Percentiles rank a stretch among this genome's conserved stretches.
Conservation (phyloP, 1,140 invertebrate species). For the Pomacea maculata region DNA sequence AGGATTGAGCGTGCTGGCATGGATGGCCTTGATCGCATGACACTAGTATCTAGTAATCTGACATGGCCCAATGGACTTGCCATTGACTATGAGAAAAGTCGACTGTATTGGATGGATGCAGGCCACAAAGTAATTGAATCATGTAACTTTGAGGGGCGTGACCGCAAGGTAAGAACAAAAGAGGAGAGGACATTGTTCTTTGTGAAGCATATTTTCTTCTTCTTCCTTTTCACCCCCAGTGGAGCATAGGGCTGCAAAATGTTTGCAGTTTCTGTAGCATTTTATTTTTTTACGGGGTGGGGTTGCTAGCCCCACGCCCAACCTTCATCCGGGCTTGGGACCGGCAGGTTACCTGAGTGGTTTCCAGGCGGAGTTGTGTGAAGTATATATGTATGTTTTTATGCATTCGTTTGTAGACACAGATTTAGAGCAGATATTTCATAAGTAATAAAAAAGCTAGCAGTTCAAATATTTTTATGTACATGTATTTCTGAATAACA, state of each 20-base stretch:
- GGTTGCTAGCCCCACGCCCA: too few relatives aligned
- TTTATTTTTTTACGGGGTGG: too few relatives aligned
- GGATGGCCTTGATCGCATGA: constrained; percentile 82
- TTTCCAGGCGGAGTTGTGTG: background rate
- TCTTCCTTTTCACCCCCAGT: too few relatives aligned
- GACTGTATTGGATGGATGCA: constrained; percentile 95
- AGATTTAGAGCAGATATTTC: too few relatives aligned
- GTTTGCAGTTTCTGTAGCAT: too few relatives aligned
- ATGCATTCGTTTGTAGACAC: background rate
- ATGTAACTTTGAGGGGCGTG: constrained; percentile 42
- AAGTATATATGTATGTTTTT: background rate
- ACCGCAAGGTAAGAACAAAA: constrained; percentile 55
- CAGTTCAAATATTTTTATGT: too few relatives aligned
- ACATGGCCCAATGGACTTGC: constrained; percentile 74
- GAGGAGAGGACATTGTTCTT: background rate
- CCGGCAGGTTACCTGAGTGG: too few relatives aligned
- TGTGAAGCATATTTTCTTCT: background rate
- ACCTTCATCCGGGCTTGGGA: too few relatives aligned
- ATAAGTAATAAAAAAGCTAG: too few relatives aligned
- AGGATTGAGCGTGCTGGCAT: constrained; percentile 96
- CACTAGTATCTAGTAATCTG: constrained; percentile 69
- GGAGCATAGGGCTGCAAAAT: too few relatives aligned
- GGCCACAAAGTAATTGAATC: constrained; percentile 55
- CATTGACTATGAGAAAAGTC: constrained; percentile 82
- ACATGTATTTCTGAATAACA: too few relatives aligned